A percentile compares a stretch with the other conserved stretches of the same genome.
Evolutionary conservation across 2,113 vertebrate genomes (phyloP).

Genomic region (Ophiodon elongatus): DNA sequence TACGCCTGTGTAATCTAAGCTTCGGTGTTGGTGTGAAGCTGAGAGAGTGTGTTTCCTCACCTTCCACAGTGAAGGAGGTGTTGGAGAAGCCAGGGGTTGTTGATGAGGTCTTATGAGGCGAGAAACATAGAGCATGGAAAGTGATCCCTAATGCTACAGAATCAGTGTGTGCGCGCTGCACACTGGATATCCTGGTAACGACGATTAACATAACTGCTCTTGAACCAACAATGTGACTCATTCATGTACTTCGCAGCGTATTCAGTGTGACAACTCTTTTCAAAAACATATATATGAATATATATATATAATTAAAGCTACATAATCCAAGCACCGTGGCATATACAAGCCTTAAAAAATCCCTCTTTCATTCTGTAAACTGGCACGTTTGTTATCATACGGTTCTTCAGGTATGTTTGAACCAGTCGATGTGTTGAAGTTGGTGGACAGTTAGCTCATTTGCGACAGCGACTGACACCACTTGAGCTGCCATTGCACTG

Average conservation of each 20-base stretch:
- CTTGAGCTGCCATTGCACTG: constrained; percentile 25
- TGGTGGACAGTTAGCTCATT: constrained; percentile 28
- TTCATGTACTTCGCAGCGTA: constrained; percentile 2
- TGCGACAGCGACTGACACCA: constrained; percentile 16
- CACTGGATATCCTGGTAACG: constrained; percentile 33
- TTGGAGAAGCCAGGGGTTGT: constrained; percentile 47
- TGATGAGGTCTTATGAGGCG: constrained; percentile 68
- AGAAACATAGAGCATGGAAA: constrained; percentile 54
- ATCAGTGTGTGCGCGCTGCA: neutral
- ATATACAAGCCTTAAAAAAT: neutral
- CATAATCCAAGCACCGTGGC: neutral
- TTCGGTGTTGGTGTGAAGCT: constrained; percentile 3
- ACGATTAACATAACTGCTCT: constrained; percentile 7
- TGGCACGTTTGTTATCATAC: neutral
- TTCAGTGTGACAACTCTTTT: neutral
- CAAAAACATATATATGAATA: no score
- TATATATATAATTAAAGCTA: constrained; percentile 3
- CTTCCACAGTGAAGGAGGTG: constrained; percentile 40
- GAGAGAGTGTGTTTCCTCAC: constrained; percentile 28
- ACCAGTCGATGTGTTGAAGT: neutral
- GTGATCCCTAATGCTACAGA: constrained; percentile 25
- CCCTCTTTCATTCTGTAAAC: neutral
- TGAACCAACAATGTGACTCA: neutral
- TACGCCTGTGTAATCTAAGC: no score
- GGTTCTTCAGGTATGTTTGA: neutral